Base-by-base conservation (phyloP, 2,888 invertebrate genomes). In the Chromoteleia sp. region DNA sequence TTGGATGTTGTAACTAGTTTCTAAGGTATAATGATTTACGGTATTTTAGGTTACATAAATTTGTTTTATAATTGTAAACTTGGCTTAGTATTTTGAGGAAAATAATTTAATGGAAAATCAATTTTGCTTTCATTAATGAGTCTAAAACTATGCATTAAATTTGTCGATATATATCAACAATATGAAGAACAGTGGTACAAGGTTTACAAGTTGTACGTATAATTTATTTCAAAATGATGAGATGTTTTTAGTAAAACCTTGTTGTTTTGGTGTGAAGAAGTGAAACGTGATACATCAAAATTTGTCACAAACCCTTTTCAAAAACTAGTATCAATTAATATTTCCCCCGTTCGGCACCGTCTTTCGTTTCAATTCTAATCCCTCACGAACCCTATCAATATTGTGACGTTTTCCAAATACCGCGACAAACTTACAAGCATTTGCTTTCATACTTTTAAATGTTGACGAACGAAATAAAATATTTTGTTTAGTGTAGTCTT, bases 391-490 rank as follows among this genome's bases (percentile, higher is more conserved):
- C 39, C 54, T 36, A 63, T 71, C 71, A 78, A 78, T 78, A 78
- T 78, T 78, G 67, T 78, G 78, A 78, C 78, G 45, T 78, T 61
- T 67, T 15, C 1, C 19, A 78, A 73, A 56, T 33, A 58, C 30
- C 41, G 17, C 30, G 21, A 48, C 48, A 71, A 61, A 56, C 48
- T 54, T 65, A 78, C 78, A 78, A 71, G 71, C 33, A 15, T 73
- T 71, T 73, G 41, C 63, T 39, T 58, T 56, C 39, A 33, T 63
- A 58, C 29, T n/a, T 45, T 29, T 15, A 19, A 63, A 65, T 48
- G 41, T 77, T 70, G 52, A 19, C 39, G 30, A 65, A 65, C 63
- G 12, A 43, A 43, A 21, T 3, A 36, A 3, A 45, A 19, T 29
- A 67, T 71, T 79, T 68, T 68, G 63, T 73, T 54, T 43, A 25